phyloP scores from a whole-genome alignment of 2,113 vertebrate genomes.

The Gadus macrocephalus region DNA sequence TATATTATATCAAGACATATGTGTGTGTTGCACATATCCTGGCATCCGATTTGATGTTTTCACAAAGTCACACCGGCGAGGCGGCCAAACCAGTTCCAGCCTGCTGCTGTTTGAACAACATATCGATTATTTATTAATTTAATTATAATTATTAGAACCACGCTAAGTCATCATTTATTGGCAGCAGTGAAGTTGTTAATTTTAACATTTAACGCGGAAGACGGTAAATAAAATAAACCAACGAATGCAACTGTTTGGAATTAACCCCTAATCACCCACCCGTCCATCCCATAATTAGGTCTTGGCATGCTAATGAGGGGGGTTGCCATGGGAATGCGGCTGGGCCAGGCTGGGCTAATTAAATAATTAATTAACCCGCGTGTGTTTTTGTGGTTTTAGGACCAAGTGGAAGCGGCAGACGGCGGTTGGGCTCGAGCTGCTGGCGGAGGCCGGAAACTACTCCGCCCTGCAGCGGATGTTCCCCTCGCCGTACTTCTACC shows the following conservation, averaged over 20 bases:
- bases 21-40: too few relatives aligned
- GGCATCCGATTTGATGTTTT: too few relatives aligned
- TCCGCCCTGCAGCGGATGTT: conserved; percentile 97
- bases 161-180: too few relatives aligned
- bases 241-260: conserved; percentile 25
- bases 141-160: too few relatives aligned
- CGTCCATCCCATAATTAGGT: conserved; percentile 56
- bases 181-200: too few relatives aligned
- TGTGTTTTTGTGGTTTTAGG: conserved; percentile 73
- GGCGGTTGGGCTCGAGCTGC: conserved; percentile 89
- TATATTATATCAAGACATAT: not conserved
- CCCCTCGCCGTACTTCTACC: conserved; percentile 97
- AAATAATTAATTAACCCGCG: conserved; percentile 60
- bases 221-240: not conserved
- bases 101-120: too few relatives aligned
- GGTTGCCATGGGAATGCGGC: conserved; percentile 24
- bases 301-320: conserved; percentile 62
- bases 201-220: not conserved
- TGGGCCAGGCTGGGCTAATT: conserved; percentile 36
- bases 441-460: conserved; percentile 96
- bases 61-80: too few relatives aligned
- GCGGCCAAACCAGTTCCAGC: too few relatives aligned
- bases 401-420: conserved; percentile 97
- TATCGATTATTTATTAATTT: too few relatives aligned
- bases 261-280: conserved; percentile 47